Evolutionary conservation across 1,140 invertebrate genomes (phyloP).

Genomic region (Brachionus rubens): DNA sequence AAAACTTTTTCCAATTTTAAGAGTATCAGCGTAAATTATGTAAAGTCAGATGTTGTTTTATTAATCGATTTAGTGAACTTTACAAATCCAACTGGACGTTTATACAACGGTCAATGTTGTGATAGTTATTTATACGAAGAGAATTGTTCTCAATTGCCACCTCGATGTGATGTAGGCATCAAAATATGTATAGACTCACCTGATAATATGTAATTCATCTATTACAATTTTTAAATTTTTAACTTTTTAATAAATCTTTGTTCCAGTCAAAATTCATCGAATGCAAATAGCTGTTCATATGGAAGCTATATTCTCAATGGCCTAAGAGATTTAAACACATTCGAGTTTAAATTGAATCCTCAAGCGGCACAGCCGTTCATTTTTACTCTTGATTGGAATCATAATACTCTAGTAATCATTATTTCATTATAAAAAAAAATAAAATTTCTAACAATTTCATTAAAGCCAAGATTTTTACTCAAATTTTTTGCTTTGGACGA

Average conservation of each 20-base stretch:
- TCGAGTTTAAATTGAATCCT: constrained; percentile 14
- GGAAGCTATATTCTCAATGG: constrained; percentile 21
- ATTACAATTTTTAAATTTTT: too few relatives aligned
- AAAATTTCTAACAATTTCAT: background rate
- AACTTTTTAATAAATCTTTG: background rate
- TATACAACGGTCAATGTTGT: constrained; percentile 33
- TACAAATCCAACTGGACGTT: constrained; percentile 19
- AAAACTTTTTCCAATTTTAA: constrained; percentile 8
- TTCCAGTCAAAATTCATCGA: background rate
- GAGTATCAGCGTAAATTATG: background rate
- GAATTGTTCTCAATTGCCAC: background rate
- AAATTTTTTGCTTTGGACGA: constrained; percentile 40
- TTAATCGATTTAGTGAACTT: constrained; percentile 32
- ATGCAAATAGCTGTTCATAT: constrained; percentile 1
- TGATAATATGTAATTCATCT: constrained; percentile 6
- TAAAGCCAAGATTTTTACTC: constrained; percentile 34
- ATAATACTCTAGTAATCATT: background rate
- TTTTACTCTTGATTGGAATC: constrained; percentile 25
- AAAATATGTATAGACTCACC: constrained; percentile 40
- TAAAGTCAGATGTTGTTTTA: constrained; percentile 34
- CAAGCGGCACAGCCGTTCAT: constrained; percentile 30
- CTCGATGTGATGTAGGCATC: constrained; percentile 15
- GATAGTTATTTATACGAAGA: constrained; percentile 9
- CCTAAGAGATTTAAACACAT: constrained; percentile 23
- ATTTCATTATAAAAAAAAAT: background rate